Base-by-base conservation (phyloP, 2,888 invertebrate species). In the Crepidodera aurea region DNA sequence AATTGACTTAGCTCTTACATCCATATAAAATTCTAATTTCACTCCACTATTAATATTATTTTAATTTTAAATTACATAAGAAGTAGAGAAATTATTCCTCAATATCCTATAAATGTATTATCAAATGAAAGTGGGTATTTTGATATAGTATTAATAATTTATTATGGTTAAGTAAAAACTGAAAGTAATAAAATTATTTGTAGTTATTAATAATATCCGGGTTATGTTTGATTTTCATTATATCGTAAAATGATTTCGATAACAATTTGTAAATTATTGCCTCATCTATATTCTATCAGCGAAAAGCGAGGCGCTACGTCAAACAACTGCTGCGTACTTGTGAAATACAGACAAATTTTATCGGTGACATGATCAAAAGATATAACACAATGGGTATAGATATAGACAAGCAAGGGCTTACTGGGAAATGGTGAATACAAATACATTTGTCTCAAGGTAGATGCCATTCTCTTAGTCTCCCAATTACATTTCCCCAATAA, bases 371-470 rank as follows among this genome's bases (percentile, higher is more conserved):
- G 60, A 60, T 60, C 60, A 56, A 60, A 64, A 44, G 60, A 39
- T 56, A 59, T 51, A 32, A 40, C 27, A 62, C 51, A 60, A 56
- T 60, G 40, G 46, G 25, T 60, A 37, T 29, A 51, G 32, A 55
- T 60, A 53, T 46, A 60, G 42, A 42, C 53, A 55, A 51, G 56
- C 51, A 46, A 56, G 46, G 56, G 19, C 44, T 46, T 32, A 25
- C 34, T 56, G 56, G 51, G 51, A 46, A 60, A 53, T 60, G 55
- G 51, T 39, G 22, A 60, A 64, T 60, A 54, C 64, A 60, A 64
- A 64, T 56, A 60, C 51, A 60, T 64, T 64, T 64, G 56, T 64
- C 64, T 64, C 64, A 53, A 64, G 64, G 60, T 60, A 55, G 37
- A 56, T 40, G 56, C 60, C 42, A 50, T 64, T 60, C 63, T 63